Base-by-base conservation (phyloP, 2,888 invertebrate species). In the Omphaloscelis lunosa region DNA sequence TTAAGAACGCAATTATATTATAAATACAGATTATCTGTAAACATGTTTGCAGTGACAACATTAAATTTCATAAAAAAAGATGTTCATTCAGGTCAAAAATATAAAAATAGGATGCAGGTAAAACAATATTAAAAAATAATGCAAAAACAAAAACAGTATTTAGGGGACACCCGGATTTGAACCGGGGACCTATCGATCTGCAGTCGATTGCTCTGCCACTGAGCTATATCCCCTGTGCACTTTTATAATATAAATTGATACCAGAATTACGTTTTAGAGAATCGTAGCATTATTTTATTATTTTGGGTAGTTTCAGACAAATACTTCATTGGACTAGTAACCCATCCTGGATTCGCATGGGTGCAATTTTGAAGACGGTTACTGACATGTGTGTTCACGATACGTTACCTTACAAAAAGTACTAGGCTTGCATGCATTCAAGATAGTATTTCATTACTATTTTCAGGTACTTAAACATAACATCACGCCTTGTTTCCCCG, bases 181-280 rank as follows among this genome's bases (percentile, higher is more conserved):
- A 95, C 95, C 95, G 93, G 95, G 94, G 95, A 87, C 96, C 96
- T 95, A 95, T 95, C 95, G 96, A 96, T 95, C 96, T 96, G 95
- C 96, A 96, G 96, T 95, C 95, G 95, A 95, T 95, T 96, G 95
- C 95, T 96, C 95, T 96, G 86, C 95, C 95, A 94, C 94, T 94
- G 94, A 94, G 94, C 94, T 94, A 94, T 94, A 94, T 93, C 94
- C 94, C 94, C 94, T n/a, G 5, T 77, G 61, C 0, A 0, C 0
- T 0, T 0, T 0, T 0, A 0, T 0, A 0, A 1, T 17, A 56
- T 34, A 84, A 84, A 74, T 51, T 75, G 66, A 41, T 70, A 83
- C 27, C 27, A 58, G 0, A 67, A 34, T 69, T 29, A 23, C 65
- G 3, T 15, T 15, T 27, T 7, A 34, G 15, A 53, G 48, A 48